These are phyloP conservation scores for Stichopus horrens DNA, from an alignment of 53 echinoderm and acorn worm genomes.

Conservation along the genomic window DNA sequence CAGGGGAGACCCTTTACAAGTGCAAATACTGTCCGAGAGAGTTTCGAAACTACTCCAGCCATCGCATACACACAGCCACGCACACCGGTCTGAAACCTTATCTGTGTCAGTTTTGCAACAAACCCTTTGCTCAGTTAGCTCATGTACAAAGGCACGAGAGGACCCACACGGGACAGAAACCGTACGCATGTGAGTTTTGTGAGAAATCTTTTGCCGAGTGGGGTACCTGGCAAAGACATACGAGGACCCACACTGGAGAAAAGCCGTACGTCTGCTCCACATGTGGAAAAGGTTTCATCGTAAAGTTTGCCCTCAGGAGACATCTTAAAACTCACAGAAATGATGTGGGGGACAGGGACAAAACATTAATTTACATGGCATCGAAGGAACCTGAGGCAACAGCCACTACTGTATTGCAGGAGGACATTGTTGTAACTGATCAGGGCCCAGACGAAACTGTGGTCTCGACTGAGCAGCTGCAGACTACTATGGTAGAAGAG, in stretches of 20 bases:
- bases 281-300: slow-evolving; percentile 42
- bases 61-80: slow-evolving; percentile 43
- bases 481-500: slow-evolving; percentile 1
- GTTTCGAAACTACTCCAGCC: slow-evolving; percentile 46
- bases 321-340: slow-evolving; percentile 31
- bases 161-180: slow-evolving; percentile 26
- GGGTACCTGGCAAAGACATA: slow-evolving; percentile 47
- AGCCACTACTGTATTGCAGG: not conserved
- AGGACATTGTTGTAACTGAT: not conserved
- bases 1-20: slow-evolving; percentile 41
- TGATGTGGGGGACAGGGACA: slow-evolving; percentile 5
- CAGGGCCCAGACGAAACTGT: not conserved
- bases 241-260: slow-evolving; percentile 39
- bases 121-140: slow-evolving; percentile 40
- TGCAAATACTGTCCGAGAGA: slow-evolving; percentile 34
- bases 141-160: slow-evolving; percentile 46
- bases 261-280: slow-evolving; percentile 38
- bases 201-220: slow-evolving; percentile 41
- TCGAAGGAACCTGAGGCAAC: not conserved
- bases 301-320: slow-evolving; percentile 45
- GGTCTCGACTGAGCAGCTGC: not conserved
- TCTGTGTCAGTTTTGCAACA: slow-evolving; percentile 10
- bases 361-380: not conserved
- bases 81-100: slow-evolving; percentile 42
- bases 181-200: slow-evolving; percentile 30